Base-by-base conservation (phyloP, 2,888 invertebrate genomes). In the Scaptomyza cyrtandrae region DNA sequence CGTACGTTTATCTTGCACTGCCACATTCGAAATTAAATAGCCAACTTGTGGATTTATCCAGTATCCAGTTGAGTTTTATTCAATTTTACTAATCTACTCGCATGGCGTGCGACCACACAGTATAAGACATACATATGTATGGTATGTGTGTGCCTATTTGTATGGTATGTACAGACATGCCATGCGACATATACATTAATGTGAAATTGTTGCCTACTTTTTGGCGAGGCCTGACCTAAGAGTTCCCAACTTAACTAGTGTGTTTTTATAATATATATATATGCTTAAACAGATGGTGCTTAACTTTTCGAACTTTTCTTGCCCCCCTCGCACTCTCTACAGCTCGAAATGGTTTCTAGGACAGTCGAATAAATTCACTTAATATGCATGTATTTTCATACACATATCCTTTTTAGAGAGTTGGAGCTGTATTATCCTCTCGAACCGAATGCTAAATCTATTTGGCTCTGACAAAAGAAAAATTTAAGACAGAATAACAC, bases 21-120 rank as follows among this genome's bases (percentile, higher is more conserved):
- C 24, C 68, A 62, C 62, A 62, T 48, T 46, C 31, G 11, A 11
- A 62, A 48, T 49, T 27, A 57, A 65, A 70, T 70, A 54, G 50
- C n/a, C 58, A 68, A 63, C 59, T 72, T 76, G 73, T 63, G 16
- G 68, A 57, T 55, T 67, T 61, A n/a, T n/a, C n/a, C n/a, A 31
- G 58, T 59, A 44, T 46, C 53, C 72, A 68, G 59, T 54, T 71
- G 35, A 71, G 68, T 62, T 71, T 44, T 39, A 67, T 61, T 67
- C 48, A 72, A 72, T 68, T 76, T 57, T 35, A 56, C 63, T 63
- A 76, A 76, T 68, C 62, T 27, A 68, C 57, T 66, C 55, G n/a
- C 9, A 14, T 27, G 29, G 31, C 41, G 31, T 49, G 29, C 33
- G 27, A 19, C 16, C 33, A 33, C n/a, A 49, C 31, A n/a, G 31